Percentiles rank a stretch among this genome's conserved stretches.
phyloP scores from a whole-genome alignment of 1,140 invertebrate species.

The Drosophila pallidifrons region DNA sequence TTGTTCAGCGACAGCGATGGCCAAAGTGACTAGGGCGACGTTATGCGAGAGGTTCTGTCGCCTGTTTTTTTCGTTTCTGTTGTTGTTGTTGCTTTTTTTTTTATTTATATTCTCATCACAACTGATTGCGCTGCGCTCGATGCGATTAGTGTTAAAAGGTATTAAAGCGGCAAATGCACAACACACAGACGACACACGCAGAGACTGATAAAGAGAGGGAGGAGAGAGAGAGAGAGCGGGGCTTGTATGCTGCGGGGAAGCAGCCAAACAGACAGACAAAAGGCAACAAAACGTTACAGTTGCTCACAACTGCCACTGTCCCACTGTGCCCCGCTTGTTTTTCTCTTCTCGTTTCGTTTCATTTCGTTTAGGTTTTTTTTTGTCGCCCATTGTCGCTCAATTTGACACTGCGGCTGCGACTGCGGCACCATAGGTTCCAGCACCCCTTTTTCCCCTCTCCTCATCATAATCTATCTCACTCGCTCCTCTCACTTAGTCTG shows the following conservation, averaged over 20 bases:
- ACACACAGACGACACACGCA: slow-evolving; percentile 50
- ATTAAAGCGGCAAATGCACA: slow-evolving; percentile 83
- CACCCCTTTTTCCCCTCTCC: slow-evolving; percentile 5
- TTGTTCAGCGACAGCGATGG: slow-evolving; percentile 69
- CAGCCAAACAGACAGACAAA: slow-evolving; percentile 28
- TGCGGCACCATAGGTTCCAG: slow-evolving; percentile 34
- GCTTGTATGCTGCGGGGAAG: neutral
- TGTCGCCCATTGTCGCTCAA: slow-evolving; percentile 79
- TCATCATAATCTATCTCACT: too few species aligned
- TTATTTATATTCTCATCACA: slow-evolving; percentile 84
- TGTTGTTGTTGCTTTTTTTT: slow-evolving; percentile 38
- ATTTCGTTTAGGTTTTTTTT: slow-evolving; percentile 29
- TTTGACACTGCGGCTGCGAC: slow-evolving; percentile 71
- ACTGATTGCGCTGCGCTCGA: slow-evolving; percentile 82
- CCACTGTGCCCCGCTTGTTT: slow-evolving; percentile 73
- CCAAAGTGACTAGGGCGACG: slow-evolving; percentile 64
- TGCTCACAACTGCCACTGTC: slow-evolving; percentile 71
- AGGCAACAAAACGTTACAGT: slow-evolving; percentile 81
- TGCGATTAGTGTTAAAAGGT: slow-evolving; percentile 84
- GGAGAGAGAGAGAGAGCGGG: slow-evolving; percentile 11
- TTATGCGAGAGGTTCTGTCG: slow-evolving; percentile 41
- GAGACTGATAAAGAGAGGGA: slow-evolving; percentile 21
- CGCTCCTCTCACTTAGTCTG: slow-evolving; percentile 56
- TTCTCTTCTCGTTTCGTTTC: neutral
- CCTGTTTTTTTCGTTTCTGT: slow-evolving; percentile 47